Percentiles rank a stretch among this genome's conserved stretches.
Evolutionary conservation across 2,888 invertebrate genomes (phyloP).

Genomic region (Metellina segmentata): DNA sequence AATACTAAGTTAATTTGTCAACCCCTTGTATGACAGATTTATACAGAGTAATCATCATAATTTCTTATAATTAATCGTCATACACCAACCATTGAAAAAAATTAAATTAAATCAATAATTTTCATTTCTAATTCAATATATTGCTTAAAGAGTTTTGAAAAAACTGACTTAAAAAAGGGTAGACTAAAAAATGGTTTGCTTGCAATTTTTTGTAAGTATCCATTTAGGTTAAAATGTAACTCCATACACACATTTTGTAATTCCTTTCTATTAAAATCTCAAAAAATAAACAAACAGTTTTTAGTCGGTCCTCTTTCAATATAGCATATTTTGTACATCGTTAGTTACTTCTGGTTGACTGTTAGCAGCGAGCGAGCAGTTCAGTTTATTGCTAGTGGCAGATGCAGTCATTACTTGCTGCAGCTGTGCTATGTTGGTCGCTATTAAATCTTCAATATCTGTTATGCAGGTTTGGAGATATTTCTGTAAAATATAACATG

Average conservation of each 20-base stretch:
- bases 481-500: conserved; percentile 52
- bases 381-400: conserved; percentile 51
- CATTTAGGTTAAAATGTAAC: conserved; percentile 25
- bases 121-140: not conserved
- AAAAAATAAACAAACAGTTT: conserved; percentile 27
- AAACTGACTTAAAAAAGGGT: not conserved
- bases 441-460: conserved; percentile 64
- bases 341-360: conserved; percentile 52
- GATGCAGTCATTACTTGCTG: conserved; percentile 56
- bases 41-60: not conserved
- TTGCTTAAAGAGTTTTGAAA: not conserved
- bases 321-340: conserved; percentile 71
- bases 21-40: not conserved
- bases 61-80: not conserved
- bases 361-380: conserved; percentile 55
- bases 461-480: conserved; percentile 64
- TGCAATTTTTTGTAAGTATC: not conserved
- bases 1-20: not conserved
- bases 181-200: not conserved
- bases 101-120: not conserved
- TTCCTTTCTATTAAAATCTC: conserved; percentile 35
- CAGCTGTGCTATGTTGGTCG: conserved; percentile 67
- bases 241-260: conserved; percentile 4
- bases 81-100: not conserved
- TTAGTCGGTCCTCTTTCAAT: conserved; percentile 23